Evolutionary conservation across 2,888 invertebrate species (phyloP), one percentile per base, ranked within the genome.

Genomic region (Scaptomyza cyrtandrae): DNA sequence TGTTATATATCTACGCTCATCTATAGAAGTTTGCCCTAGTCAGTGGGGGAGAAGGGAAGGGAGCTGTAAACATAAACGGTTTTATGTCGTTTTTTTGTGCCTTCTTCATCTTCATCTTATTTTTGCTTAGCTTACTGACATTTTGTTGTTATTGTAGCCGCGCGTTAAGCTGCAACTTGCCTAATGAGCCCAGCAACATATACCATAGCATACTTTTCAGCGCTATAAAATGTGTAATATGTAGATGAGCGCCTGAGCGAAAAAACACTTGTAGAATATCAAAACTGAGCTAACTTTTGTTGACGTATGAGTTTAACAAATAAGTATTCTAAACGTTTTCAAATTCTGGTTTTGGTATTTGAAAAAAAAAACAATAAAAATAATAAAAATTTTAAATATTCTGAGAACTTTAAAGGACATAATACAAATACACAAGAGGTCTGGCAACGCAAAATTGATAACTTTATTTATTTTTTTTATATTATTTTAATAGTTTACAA

Each of bases 161-260:
- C 37, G 37, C n/a, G 35, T 66, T 58, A 62, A 58, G 58, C 71
- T 71, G 57, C 66, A 67, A 53, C 49, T 73, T 75, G 75, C 74
- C 66, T 85, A 81, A 81, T 81, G 82, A 81, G 71, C 79, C 74
- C 50, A 48, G 60, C 66, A 68, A 73, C 78, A 78, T 71, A 78
- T 75, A 54, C 49, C 49, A 31, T 56, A 46, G 71, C 75, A 62
- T 59, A 71, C 79, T 75, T 69, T 69, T 67, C n/a, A 75, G 75
- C 60, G 39, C 43, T 10, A 13, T 14, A 9, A 50, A 68, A 39
- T 61, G 43, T 29, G 1, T 41, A 41, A 41, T 41, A 6, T n/a
- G 14, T 10, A 45, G 11, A 57, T 53, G 52, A 53, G 35, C 29
- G 35, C 29, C 14, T 6, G 16, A 24, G 11, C 4, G 1, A 4